phyloP scores from a whole-genome alignment of 2,888 invertebrate species.

The Terebella lapidaria region DNA sequence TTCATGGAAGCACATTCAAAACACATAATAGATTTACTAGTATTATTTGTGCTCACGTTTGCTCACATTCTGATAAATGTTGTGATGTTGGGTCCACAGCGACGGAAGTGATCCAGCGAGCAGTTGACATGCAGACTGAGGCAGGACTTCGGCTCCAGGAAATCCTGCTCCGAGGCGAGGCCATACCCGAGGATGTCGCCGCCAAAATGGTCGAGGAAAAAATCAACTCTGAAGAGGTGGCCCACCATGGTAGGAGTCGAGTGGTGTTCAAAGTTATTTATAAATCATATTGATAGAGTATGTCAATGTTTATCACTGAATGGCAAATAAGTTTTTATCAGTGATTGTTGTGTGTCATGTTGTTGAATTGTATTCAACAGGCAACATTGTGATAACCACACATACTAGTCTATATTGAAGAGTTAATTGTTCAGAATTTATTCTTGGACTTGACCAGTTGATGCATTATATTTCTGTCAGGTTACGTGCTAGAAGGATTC shows the following conservation, averaged over 20 bases:
- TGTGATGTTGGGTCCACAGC: constrained; percentile 32
- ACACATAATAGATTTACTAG: too few relatives aligned
- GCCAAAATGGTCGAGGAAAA: constrained; percentile 49
- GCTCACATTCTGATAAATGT: too few relatives aligned
- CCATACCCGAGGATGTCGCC: constrained; percentile 48
- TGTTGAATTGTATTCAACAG: too few relatives aligned
- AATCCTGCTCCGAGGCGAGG: constrained; percentile 45
- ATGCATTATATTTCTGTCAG: constrained; percentile 23
- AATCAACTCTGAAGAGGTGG: constrained; percentile 51
- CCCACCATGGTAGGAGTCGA: constrained; percentile 52
- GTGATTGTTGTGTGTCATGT: background rate
- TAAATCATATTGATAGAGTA: background rate
- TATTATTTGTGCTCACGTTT: too few relatives aligned
- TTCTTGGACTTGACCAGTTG: background rate
- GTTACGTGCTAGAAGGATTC: constrained; percentile 52
- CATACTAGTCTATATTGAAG: background rate
- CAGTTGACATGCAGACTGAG: constrained; percentile 47
- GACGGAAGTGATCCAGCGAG: constrained; percentile 43
- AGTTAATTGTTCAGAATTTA: background rate
- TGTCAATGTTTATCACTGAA: background rate
- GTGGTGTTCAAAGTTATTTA: constrained; percentile 8
- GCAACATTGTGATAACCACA: too few relatives aligned
- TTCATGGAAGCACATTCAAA: too few relatives aligned
- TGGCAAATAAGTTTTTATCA: background rate
- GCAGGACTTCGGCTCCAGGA: constrained; percentile 42